Evolutionary conservation across 2,113 vertebrate species (phyloP).

Genomic region (Erythrocercus mccallii): DNA sequence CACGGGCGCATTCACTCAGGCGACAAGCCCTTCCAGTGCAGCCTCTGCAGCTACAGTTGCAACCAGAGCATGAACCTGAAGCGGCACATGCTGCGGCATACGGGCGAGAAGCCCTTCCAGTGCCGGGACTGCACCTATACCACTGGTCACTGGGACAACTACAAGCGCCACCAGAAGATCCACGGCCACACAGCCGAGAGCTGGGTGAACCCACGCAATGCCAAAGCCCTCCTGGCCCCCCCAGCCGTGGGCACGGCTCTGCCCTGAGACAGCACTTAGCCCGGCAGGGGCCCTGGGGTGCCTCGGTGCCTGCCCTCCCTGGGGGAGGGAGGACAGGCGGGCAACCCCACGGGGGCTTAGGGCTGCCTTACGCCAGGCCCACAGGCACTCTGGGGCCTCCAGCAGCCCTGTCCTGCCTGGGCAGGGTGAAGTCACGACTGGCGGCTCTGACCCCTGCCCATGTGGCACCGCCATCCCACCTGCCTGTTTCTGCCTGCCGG

Average conservation of each 20-base stretch:
- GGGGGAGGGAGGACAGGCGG: background rate
- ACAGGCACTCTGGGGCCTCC: rapidly evolving
- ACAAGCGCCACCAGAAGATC: conserved; percentile 97
- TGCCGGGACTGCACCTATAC: conserved; percentile 92
- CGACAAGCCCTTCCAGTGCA: conserved; percentile 94
- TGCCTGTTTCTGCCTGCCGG: background rate
- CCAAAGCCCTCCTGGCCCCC: conserved; percentile 48
- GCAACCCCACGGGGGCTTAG: background rate
- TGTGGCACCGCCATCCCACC: background rate
- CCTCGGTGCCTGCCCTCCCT: background rate
- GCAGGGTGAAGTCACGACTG: rapidly evolving
- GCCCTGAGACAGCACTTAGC: conserved; percentile 51
- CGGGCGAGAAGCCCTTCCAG: conserved; percentile 92
- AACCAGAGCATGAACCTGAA: conserved; percentile 99
- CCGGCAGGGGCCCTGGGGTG: background rate
- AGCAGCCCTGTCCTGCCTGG: background rate
- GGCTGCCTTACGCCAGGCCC: background rate
- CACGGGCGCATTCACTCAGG: conserved; percentile 96
- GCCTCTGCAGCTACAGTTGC: conserved; percentile 93
- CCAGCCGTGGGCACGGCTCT: conserved; percentile 28
- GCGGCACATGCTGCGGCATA: conserved; percentile 96
- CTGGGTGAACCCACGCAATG: conserved; percentile 71
- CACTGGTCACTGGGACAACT: conserved; percentile 99
- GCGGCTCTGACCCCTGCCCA: background rate
- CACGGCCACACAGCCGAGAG: conserved; percentile 84